Evolutionary conservation across 1,140 invertebrate species (phyloP), one percentile per base, ranked within the genome.

Genomic region (Nasonia giraulti): DNA sequence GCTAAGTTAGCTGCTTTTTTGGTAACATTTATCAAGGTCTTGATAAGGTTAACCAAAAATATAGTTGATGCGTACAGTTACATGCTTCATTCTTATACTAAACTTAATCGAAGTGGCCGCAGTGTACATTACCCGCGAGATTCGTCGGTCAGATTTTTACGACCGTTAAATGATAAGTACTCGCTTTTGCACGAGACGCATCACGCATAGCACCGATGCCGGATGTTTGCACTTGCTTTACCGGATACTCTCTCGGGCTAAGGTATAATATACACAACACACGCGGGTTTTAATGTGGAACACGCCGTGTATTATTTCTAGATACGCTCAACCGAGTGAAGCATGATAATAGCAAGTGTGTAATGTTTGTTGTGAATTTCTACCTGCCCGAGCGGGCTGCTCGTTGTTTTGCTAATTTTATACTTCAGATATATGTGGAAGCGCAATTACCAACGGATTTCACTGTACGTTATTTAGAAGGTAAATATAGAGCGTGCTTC

Each of bases 151-250:
- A 62, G 55, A 62, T 62, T 62, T 37, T 37, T 3, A 37, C 5
- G 55, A 55, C 50, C 50, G 50, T 55, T 55, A 55, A 55, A 55
- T 55, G 12, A 20, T 55, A 55, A 55, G 50, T 55, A 17, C 14
- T 12, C 12, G 47, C 11, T 71, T 71, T 33, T 71, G 69, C 27
- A 33, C 27, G 27, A 71, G 27, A n/a, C 31, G 27, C 27, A 71
- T 62, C 69, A 31, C 27, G 31, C 69, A n/a, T n/a, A 8, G 14
- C 17, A n/a, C 69, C 27, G 69, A 50, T 12, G 31, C 69, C 69
- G 69, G 69, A 71, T 71, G 69, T 71, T 71, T 71, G 69, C 69
- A 71, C 69, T 71, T 71, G 69, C 69, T 71, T 71, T 71, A 33
- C 69, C 69, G 69, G 69, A 71, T 71, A 71, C 33, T 37, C 69